These are phyloP conservation scores for Drosophila obscura DNA, from an alignment of 1,140 invertebrate genomes.

Conservation along the genomic window DNA sequence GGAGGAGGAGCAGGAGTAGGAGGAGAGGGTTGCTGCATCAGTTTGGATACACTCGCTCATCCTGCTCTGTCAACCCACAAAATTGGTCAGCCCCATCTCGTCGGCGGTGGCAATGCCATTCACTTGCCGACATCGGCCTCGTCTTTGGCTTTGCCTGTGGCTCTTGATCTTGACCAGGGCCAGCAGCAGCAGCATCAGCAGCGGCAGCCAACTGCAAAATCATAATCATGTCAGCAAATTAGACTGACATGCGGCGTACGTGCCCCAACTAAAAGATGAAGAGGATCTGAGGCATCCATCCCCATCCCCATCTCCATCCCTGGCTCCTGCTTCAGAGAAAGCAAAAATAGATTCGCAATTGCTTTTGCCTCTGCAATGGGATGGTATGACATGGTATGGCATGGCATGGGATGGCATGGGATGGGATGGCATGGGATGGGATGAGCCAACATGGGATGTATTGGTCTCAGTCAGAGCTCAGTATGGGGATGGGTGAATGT, in stretches of 20 bases:
- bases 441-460: conserved; percentile 15
- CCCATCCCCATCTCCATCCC: conserved; percentile 3
- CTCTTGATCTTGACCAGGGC: no score
- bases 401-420: conserved; percentile 30
- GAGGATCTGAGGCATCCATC: conserved; percentile 57
- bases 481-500: conserved; percentile 62
- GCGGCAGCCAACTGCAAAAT: conserved; percentile 58
- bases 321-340: conserved; percentile 33
- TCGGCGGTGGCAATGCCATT: conserved; percentile 56
- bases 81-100: conserved; percentile 46
- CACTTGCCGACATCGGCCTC: conserved; percentile 65
- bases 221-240: conserved; percentile 82
- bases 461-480: conserved; percentile 11
- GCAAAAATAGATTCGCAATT: conserved; percentile 20
- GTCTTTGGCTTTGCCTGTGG: conserved; percentile 11
- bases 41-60: no score
- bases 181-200: no score
- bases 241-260: conserved; percentile 78
- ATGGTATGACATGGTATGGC: conserved; percentile 22
- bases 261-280: conserved; percentile 76
- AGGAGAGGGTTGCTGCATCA: conserved; percentile 11
- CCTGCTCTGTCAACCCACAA: conserved; percentile 9
- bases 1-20: background rate
- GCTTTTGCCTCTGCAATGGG: conserved; percentile 28
- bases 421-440: conserved; percentile 15